Evolutionary conservation across 2,113 vertebrate species (phyloP).

Genomic region (Bungarus multicinctus): DNA sequence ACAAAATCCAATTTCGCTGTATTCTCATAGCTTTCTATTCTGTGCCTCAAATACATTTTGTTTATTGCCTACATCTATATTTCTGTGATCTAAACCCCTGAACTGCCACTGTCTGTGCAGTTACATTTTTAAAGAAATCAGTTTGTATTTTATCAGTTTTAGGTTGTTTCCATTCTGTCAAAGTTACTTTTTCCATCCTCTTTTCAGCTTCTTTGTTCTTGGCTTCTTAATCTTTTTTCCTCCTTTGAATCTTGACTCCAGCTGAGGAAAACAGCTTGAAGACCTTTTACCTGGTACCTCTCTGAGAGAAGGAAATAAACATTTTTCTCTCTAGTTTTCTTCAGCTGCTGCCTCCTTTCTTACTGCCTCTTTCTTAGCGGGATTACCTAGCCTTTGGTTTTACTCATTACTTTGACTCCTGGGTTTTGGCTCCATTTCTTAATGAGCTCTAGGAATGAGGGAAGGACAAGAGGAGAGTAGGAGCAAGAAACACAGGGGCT

Average conservation of each 20-base stretch:
- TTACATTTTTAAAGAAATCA: background rate
- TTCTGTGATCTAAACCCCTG: background rate
- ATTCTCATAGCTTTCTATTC: background rate
- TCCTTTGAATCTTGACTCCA: background rate
- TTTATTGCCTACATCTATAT: background rate
- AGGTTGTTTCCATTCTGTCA: background rate
- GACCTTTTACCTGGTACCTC: background rate
- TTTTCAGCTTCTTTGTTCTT: background rate
- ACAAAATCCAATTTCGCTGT: background rate
- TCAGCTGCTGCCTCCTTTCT: background rate
- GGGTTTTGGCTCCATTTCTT: background rate
- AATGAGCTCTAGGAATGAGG: background rate
- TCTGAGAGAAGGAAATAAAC: background rate
- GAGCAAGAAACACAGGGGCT: background rate
- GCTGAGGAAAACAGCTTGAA: background rate
- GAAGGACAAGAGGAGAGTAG: background rate
- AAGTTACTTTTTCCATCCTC: background rate
- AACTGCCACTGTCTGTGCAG: background rate
- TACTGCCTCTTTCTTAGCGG: background rate
- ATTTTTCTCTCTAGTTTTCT: background rate
- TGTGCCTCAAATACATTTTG: background rate
- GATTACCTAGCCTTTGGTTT: background rate
- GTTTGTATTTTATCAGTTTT: background rate
- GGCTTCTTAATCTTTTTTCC: background rate
- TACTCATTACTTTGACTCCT: background rate